Percentiles rank a stretch among this genome's conserved stretches.
Evolutionary conservation across 2,888 invertebrate species (phyloP).

Genomic region (Polymixis flavicincta): DNA sequence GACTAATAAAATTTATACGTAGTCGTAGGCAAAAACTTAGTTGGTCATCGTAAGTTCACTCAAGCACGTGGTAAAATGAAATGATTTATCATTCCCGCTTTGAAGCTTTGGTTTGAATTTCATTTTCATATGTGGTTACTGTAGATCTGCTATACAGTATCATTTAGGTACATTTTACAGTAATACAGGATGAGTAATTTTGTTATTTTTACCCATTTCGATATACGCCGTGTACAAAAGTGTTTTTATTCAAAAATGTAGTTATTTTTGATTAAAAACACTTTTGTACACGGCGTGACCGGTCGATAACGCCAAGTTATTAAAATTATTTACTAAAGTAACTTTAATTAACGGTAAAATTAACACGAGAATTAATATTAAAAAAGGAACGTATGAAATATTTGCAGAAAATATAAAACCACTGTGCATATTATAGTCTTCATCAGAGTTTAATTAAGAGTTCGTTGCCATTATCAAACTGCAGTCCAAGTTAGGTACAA

Average conservation of each 20-base stretch:
- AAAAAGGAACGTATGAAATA: not conserved
- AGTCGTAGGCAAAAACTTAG: not conserved
- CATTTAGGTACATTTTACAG: conserved; percentile 15
- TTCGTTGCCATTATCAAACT: conserved; percentile 23
- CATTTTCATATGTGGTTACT: conserved; percentile 12
- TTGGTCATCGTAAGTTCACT: not conserved
- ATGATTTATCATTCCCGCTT: conserved; percentile 23
- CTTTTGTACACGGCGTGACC: not conserved
- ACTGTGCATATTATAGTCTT: not conserved
- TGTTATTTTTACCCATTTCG: not conserved
- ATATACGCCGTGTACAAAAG: too few relatives aligned
- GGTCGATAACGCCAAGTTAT: not conserved
- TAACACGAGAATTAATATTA: not conserved
- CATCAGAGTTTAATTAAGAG: conserved; percentile 29
- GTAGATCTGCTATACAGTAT: not conserved
- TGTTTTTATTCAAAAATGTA: too few relatives aligned
- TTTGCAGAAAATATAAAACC: conserved; percentile 5
- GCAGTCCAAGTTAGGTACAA: conserved; percentile 29
- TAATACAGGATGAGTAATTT: conserved; percentile 14
- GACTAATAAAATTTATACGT: too few relatives aligned
- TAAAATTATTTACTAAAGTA: not conserved
- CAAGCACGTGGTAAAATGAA: not conserved
- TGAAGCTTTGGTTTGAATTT: conserved; percentile 29
- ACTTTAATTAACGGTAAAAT: not conserved
- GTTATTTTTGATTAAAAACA: too few relatives aligned